Conservation (phyloP, 2,888 invertebrate species). For the Empis stercorea region DNA sequence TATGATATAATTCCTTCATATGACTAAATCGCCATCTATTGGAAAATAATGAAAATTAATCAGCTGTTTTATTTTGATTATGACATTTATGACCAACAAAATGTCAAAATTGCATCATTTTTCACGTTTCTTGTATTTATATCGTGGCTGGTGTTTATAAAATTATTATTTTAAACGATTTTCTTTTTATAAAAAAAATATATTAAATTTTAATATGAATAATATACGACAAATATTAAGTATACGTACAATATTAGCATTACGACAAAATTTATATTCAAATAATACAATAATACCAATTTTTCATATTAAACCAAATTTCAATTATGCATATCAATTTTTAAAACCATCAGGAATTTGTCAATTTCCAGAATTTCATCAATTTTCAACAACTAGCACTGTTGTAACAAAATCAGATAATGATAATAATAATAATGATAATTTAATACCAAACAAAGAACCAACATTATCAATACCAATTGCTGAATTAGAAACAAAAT, state of each 20-base stretch:
- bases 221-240: slow-evolving; percentile 11
- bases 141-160: no score
- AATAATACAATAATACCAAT: not conserved
- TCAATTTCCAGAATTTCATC: not conserved
- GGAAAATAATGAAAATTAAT: no score
- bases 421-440: not conserved
- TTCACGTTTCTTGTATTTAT: no score
- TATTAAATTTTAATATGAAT: slow-evolving; percentile 11
- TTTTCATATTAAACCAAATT: not conserved
- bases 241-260: slow-evolving; percentile 10
- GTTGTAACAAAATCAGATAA: not conserved
- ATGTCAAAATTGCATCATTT: slow-evolving; percentile 4
- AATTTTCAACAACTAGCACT: not conserved
- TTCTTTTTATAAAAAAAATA: no score
- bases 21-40: no score
- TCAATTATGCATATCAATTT: not conserved
- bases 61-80: no score
- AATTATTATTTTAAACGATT: no score
- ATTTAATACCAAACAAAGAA: no score
- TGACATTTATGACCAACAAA: slow-evolving; percentile 1
- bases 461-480: slow-evolving; percentile 15
- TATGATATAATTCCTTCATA: no score
- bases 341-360: not conserved
- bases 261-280: slow-evolving; percentile 8
- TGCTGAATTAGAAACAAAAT: slow-evolving; percentile 39